Base-by-base conservation (phyloP, 2,888 invertebrate genomes). In the Dryobota labecula region DNA sequence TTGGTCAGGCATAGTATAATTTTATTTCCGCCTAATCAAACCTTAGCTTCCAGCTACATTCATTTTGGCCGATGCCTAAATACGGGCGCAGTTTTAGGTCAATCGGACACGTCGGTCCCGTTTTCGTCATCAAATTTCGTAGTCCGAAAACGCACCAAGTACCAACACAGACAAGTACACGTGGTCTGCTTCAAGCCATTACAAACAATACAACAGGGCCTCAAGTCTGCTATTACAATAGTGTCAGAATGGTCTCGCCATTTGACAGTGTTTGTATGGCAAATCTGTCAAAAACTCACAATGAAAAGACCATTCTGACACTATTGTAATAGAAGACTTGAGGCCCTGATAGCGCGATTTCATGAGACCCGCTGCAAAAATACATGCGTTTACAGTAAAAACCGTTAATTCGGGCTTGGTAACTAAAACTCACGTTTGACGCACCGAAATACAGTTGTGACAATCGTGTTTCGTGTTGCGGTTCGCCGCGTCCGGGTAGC, bases 401-500 rank as follows among this genome's bases (percentile, higher is more conserved):
- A 74, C 57, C n/a, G 80, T 57, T 63, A 2, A 30, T 53, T 67
- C 24, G 9, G 30, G 60, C 41, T 66, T 56, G 56, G 53, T 54
- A 62, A 51, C 36, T 51, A 60, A 51, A 47, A 56, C 36, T 64
- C 36, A 7, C n/a, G 53, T 49, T 75, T 33, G 62, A 63, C 57
- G 72, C 33, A 54, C 43, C 41, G 41, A 69, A 65, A 64, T 73
- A 80, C 82, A 70, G 69, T 80, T 82, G 70, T 70, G 56, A 68
- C 56, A 68, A 78, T 78, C 66, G 33, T 58, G 57, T 43, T 65
- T 56, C 43, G 18, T 27, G 62, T 38, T 68, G 64, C 61, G 82
- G 82, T 78, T 78, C 68, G 45, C 73, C 77, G 68, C 79, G 18
- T 80, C 68, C 81, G 62, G 61, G 15, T 58, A 62, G 53, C 53